These are phyloP conservation scores for Molossus molossus DNA, from an alignment of 2,797 vertebrate genomes.

Conservation along the genomic window DNA sequence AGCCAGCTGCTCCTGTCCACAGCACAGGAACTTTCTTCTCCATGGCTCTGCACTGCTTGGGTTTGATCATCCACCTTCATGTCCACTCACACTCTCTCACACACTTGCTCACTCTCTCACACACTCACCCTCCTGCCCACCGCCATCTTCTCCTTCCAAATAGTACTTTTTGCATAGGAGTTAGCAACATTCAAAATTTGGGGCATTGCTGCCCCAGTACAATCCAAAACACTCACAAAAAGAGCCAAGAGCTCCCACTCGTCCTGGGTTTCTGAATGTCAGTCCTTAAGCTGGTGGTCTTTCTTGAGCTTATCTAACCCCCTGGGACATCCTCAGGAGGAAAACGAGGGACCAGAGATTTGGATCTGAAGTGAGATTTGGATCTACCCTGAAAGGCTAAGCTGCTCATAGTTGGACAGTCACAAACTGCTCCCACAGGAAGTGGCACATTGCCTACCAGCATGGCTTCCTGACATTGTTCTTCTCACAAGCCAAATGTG, in stretches of 20 bases:
- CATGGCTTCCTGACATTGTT: constrained; percentile 42
- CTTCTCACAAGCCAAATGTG: constrained; percentile 64
- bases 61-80: too few species aligned
- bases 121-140: too few species aligned
- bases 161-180: neutral
- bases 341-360: neutral
- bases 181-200: constrained; percentile 32
- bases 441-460: constrained; percentile 14
- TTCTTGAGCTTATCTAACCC: neutral
- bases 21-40: too few species aligned
- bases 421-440: neutral
- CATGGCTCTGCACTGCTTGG: too few species aligned
- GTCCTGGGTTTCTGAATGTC: neutral
- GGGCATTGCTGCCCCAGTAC: neutral
- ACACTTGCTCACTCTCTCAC: too few species aligned
- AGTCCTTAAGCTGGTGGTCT: neutral
- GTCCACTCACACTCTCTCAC: too few species aligned
- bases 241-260: neutral
- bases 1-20: too few species aligned
- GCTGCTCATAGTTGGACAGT: neutral
- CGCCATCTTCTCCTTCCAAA: too few species aligned
- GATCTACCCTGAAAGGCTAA: neutral
- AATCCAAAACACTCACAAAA: neutral
- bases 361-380: constrained; percentile 13
- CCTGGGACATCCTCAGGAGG: neutral